Evolutionary conservation across 2,113 vertebrate genomes (phyloP).

Genomic region (Thalassarche chlororhynchos): DNA sequence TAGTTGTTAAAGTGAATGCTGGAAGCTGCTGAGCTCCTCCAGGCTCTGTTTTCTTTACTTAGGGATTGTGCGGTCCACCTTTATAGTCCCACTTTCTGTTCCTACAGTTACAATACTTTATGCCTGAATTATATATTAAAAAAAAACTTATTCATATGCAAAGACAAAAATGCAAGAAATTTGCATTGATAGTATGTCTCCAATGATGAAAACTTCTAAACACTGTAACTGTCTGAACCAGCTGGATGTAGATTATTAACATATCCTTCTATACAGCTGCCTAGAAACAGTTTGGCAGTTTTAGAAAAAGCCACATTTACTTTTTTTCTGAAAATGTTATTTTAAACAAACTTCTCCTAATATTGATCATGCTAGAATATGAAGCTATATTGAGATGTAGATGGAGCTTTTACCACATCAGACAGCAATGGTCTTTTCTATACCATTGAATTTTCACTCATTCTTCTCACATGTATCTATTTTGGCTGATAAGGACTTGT

Average conservation of each 20-base stretch:
- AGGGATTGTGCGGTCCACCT: background rate
- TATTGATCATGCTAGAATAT: background rate
- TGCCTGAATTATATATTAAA: background rate
- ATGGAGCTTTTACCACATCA: background rate
- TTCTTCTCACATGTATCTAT: background rate
- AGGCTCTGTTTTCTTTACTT: background rate
- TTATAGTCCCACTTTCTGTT: background rate
- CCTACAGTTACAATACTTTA: background rate
- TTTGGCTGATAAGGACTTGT: background rate
- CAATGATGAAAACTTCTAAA: background rate
- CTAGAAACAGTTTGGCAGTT: background rate
- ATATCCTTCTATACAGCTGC: background rate
- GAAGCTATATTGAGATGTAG: rapidly evolving
- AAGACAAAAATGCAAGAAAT: background rate
- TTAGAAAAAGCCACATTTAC: background rate
- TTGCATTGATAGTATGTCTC: background rate
- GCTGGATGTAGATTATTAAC: background rate
- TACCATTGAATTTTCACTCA: background rate
- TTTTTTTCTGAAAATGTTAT: background rate
- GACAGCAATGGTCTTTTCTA: background rate
- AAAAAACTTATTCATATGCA: background rate
- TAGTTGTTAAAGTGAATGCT: background rate
- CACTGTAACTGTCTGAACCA: background rate
- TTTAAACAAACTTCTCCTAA: background rate
- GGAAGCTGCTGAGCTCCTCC: background rate